Evolutionary conservation across 2,797 vertebrate species (phyloP).

Genomic region (Gallinago solitaria): DNA sequence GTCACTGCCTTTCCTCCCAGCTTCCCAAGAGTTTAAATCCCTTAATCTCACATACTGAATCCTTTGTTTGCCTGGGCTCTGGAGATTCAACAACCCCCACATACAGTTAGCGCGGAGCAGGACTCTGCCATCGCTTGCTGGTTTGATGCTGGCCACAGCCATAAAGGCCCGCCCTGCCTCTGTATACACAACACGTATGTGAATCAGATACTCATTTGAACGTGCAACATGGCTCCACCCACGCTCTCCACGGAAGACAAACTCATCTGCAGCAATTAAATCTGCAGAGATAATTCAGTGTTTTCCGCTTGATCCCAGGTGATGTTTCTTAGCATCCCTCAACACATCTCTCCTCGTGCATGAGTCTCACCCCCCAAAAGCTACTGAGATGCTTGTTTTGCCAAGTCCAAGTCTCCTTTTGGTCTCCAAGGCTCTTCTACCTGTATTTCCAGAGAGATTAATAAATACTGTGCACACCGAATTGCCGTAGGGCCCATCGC

Average conservation of each 20-base stretch:
- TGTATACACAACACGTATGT: not conserved
- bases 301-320: not conserved
- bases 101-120: not conserved
- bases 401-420: not conserved
- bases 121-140: not conserved
- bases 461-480: not conserved
- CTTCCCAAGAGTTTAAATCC: constrained; percentile 7
- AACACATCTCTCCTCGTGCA: not conserved
- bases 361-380: not conserved
- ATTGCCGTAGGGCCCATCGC: not conserved
- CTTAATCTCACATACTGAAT: not conserved
- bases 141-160: not conserved
- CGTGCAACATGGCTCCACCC: not conserved
- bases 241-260: not conserved
- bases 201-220: not conserved
- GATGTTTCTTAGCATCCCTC: not conserved
- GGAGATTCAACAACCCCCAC: not conserved
- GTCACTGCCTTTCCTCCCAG: not conserved
- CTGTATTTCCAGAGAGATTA: not conserved
- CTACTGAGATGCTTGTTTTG: not conserved
- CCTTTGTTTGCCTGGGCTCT: constrained; percentile 21
- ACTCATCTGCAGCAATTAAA: not conserved
- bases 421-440: not conserved
- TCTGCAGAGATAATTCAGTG: constrained; percentile 23
- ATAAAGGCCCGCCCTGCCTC: not conserved